A percentile compares a stretch with the other conserved stretches of the same genome.
These are phyloP conservation scores for Propithecus coquereli DNA, from an alignment of 2,113 vertebrate genomes.

Conservation along the genomic window DNA sequence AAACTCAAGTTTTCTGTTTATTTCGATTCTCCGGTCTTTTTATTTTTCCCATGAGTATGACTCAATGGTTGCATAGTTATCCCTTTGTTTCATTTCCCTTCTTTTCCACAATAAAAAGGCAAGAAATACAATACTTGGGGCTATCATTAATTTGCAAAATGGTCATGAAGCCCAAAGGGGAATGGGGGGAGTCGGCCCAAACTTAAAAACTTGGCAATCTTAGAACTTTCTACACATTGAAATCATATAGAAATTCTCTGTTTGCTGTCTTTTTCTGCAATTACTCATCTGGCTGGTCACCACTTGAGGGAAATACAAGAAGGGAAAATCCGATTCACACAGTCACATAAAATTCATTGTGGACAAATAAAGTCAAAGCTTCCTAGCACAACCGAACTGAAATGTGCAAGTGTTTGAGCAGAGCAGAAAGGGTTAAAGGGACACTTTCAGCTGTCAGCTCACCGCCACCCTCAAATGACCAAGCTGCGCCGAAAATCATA, in stretches of 20 bases:
- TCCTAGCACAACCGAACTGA: conserved; percentile 24
- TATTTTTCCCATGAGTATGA: conserved; percentile 29
- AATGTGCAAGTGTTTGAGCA: neutral
- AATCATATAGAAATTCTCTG: conserved; percentile 53
- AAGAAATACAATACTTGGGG: neutral
- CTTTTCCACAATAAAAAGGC: neutral
- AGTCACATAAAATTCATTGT: conserved; percentile 65
- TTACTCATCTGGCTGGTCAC: conserved; percentile 52
- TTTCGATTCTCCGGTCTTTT: neutral
- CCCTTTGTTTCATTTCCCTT: neutral
- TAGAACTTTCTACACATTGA: conserved; percentile 50
- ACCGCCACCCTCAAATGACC: neutral
- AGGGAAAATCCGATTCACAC: conserved; percentile 69
- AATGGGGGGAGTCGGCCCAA: neutral
- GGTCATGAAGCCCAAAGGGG: conserved; percentile 26
- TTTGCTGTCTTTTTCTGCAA: conserved; percentile 51
- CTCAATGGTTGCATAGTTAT: neutral
- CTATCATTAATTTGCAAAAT: conserved; percentile 50
- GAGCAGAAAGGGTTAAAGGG: neutral
- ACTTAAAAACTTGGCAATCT: neutral
- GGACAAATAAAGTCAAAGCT: conserved; percentile 59
- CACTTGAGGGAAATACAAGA: conserved; percentile 54
- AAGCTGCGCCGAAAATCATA: neutral
- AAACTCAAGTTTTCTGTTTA: conserved; percentile 38
- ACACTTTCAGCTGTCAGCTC: neutral